Base-by-base conservation (phyloP, 2,113 vertebrate genomes). In the Muscicapa adusta region DNA sequence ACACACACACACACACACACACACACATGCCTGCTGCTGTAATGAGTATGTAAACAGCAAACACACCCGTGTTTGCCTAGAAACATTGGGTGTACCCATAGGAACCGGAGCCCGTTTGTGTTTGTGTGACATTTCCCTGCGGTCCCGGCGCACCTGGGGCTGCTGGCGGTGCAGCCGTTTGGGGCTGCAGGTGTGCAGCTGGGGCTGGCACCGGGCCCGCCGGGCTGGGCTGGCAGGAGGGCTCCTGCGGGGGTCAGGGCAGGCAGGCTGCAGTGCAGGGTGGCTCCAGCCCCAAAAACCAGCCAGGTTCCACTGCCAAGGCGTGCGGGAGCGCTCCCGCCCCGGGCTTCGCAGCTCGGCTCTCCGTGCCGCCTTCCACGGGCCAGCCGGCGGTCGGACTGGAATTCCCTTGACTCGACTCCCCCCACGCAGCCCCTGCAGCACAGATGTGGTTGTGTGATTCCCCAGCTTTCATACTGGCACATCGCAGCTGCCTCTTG, bases 241-340 rank as follows among this genome's bases (percentile, higher is more conserved):
- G 34, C 22, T 56, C 23, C 12, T 0, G 3, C 18, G 5, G 5
- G 31, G 19, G 4, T n/a, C 34, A 26, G 72, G 26, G 18, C 50
- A 43, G 36, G 45, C 2, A 40, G 36, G 45, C 2, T 18, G 54
- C 13, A 7, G 22, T 0, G 23, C 28, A 6, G 68, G 67, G 18
- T 10, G 7, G 0, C 0, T 18, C 56, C 45, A 15, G 45, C 70
- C 45, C 22, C 78, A 17, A 8, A 57, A 12, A 8, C n/a, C 50
- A 8, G 19, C 3, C 7, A 0, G 34, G 19, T 4, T 20, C 16
- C 18, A 0, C 26, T 9, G 62, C 82, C 53, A 7, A 42, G 48
- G 75, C 42, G 8, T 0, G 0, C 11, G 0, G 1, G 2, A 31
- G 34, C 7, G 5, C 28, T 33, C 45, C n/a, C 1, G 0, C 14